Evolutionary conservation across 2,888 invertebrate genomes (phyloP).

Genomic region (Eretmocerus hayati): DNA sequence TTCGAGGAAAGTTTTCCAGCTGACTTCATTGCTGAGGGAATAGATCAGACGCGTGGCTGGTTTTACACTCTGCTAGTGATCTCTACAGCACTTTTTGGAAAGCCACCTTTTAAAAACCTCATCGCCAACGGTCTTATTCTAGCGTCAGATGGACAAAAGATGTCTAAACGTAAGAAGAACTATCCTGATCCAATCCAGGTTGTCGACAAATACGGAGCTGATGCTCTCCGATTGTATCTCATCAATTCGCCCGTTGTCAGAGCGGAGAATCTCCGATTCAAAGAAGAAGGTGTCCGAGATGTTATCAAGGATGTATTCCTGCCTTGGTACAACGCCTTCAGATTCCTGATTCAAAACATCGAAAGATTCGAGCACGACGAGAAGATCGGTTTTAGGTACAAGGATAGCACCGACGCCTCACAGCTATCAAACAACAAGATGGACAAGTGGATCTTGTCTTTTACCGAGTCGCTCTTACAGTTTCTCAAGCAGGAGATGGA

Average conservation of each 20-base stretch:
- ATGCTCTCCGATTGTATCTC: conserved; percentile 90
- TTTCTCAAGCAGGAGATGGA: conserved; percentile 91
- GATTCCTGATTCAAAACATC: conserved; percentile 92
- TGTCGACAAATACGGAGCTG: conserved; percentile 89
- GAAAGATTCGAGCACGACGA: conserved; percentile 70
- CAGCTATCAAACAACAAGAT: conserved; percentile 64
- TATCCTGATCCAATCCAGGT: conserved; percentile 95
- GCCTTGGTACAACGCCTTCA: conserved; percentile 92
- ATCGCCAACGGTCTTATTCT: conserved; percentile 94
- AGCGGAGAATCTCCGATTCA: conserved; percentile 92
- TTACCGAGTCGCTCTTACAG: conserved; percentile 84
- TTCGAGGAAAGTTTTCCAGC: conserved; percentile 93
- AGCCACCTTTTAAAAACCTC: conserved; percentile 95
- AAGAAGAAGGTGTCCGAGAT: conserved; percentile 94
- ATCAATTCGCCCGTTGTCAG: conserved; percentile 97
- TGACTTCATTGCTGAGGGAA: conserved; percentile 99
- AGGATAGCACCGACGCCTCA: conserved; percentile 32
- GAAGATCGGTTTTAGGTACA: conserved; percentile 44
- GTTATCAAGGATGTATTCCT: conserved; percentile 95
- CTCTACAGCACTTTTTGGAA: conserved; percentile 90
- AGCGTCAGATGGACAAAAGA: conserved; percentile 97
- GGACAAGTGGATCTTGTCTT: conserved; percentile 96
- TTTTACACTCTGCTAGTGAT: conserved; percentile 97
- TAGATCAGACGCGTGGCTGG: conserved; percentile 97
- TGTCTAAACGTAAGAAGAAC: conserved; percentile 98